Conservation (phyloP, 2,113 vertebrate genomes). For the Gulo gulo region DNA sequence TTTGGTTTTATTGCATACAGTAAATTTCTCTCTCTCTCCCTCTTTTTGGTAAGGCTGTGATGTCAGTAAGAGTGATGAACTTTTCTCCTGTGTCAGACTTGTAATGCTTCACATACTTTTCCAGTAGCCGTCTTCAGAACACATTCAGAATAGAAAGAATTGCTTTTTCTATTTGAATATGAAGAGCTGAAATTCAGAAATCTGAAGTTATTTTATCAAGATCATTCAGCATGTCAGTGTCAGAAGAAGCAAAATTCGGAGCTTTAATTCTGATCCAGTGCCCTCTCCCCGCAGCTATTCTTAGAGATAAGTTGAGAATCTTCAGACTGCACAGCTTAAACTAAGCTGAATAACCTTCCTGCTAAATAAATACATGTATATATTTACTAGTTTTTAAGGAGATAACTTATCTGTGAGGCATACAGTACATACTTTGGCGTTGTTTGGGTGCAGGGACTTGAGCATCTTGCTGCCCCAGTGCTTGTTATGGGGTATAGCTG, state of each 20-base stretch:
- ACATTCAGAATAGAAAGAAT: not conserved
- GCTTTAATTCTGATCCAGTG: not conserved
- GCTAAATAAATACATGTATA: not conserved
- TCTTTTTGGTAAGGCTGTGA: not conserved
- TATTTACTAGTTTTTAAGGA: not conserved
- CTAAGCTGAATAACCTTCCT: not conserved
- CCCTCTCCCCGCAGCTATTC: not conserved
- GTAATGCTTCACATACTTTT: not conserved
- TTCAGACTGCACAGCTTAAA: not conserved
- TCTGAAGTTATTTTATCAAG: not conserved
- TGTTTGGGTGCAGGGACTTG: not conserved
- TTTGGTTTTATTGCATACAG: not conserved
- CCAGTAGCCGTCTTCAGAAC: not conserved
- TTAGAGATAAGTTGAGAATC: not conserved
- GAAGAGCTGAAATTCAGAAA: not conserved
- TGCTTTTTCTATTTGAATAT: conserved; percentile 9
- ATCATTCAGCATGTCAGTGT: not conserved
- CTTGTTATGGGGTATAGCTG: not conserved
- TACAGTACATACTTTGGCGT: not conserved
- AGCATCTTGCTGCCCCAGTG: not conserved
- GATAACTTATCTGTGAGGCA: not conserved
- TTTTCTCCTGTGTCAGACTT: not conserved
- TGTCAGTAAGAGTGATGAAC: not conserved
- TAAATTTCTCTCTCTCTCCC: not conserved
- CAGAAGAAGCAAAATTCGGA: not conserved